Evolutionary conservation across 2,113 vertebrate species (phyloP).

Genomic region (Symphodus melops): DNA sequence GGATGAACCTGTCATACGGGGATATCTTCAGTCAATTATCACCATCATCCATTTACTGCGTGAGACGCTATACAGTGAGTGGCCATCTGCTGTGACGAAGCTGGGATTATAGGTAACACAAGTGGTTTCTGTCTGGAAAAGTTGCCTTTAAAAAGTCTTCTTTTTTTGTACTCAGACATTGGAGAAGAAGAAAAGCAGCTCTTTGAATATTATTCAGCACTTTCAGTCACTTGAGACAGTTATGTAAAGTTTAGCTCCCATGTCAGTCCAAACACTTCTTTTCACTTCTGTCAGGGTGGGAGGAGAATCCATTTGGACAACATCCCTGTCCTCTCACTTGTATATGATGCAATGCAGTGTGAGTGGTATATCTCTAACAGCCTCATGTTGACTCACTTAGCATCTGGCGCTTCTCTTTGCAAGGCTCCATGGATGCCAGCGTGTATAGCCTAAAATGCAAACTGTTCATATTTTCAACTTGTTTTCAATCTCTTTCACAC

Average conservation of each 20-base stretch:
- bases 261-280: slow-evolving; percentile 28
- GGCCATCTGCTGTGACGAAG: slow-evolving; percentile 55
- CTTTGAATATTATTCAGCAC: slow-evolving; percentile 41
- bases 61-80: slow-evolving; percentile 51
- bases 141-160: slow-evolving; percentile 36
- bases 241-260: slow-evolving; percentile 35
- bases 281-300: slow-evolving; percentile 21
- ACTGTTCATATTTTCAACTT: slow-evolving; percentile 50
- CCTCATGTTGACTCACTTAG: slow-evolving; percentile 77
- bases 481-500: slow-evolving; percentile 66
- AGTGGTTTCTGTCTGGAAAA: slow-evolving; percentile 34
- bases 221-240: slow-evolving; percentile 34
- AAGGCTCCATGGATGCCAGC: slow-evolving; percentile 22
- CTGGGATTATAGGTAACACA: slow-evolving; percentile 33
- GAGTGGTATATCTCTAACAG: slow-evolving; percentile 67
- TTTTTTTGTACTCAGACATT: slow-evolving; percentile 14
- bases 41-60: slow-evolving; percentile 58
- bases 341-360: slow-evolving; percentile 40
- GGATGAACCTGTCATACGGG: slow-evolving; percentile 65
- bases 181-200: slow-evolving; percentile 28
- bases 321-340: slow-evolving; percentile 3
- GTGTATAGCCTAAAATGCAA: slow-evolving; percentile 21
- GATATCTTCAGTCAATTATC: slow-evolving; percentile 62
- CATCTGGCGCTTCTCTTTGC: slow-evolving; percentile 69
- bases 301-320: slow-evolving; percentile 40